A percentile compares a stretch with the other conserved stretches of the same genome.
Evolutionary conservation across 2,797 vertebrate genomes (phyloP).

Genomic region (Acanthopagrus latus): DNA sequence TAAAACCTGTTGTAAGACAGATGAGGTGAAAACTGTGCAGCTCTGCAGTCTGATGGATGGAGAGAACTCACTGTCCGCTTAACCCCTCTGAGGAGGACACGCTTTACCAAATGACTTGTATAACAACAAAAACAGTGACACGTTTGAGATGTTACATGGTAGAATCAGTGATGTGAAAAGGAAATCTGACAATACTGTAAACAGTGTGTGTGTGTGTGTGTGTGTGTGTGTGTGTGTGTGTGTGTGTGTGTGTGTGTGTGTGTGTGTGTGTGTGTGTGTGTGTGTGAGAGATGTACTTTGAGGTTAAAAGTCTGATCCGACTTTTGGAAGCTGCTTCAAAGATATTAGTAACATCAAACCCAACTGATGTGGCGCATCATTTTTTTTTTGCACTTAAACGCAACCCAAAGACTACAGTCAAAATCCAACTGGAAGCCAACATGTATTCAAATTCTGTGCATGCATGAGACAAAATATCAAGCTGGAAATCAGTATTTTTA

Average conservation of each 20-base stretch:
- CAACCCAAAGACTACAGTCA: too few species aligned
- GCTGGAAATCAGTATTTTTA: not conserved
- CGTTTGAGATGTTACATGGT: too few species aligned
- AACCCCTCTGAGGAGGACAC: not conserved
- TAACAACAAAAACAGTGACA: not conserved
- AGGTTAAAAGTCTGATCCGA: too few species aligned
- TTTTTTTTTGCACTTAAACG: not conserved
- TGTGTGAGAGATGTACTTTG: not conserved
- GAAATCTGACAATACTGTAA: too few species aligned
- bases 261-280: not conserved
- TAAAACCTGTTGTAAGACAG: slow-evolving; percentile 19
- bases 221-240: too few species aligned
- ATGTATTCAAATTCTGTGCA: not conserved
- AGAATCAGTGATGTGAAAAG: not conserved
- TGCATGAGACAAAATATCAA: not conserved
- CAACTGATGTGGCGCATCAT: not conserved
- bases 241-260: not conserved
- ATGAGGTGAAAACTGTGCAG: not conserved
- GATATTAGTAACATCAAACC: not conserved
- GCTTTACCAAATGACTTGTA: not conserved
- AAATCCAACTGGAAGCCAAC: not conserved
- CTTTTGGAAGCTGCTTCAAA: not conserved
- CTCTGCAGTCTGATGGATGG: not conserved
- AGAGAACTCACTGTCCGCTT: not conserved
- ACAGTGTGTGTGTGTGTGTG: not conserved